These are phyloP conservation scores for Oscheius sp. DNA, from an alignment of 2,888 invertebrate genomes.

Conservation along the genomic window DNA sequence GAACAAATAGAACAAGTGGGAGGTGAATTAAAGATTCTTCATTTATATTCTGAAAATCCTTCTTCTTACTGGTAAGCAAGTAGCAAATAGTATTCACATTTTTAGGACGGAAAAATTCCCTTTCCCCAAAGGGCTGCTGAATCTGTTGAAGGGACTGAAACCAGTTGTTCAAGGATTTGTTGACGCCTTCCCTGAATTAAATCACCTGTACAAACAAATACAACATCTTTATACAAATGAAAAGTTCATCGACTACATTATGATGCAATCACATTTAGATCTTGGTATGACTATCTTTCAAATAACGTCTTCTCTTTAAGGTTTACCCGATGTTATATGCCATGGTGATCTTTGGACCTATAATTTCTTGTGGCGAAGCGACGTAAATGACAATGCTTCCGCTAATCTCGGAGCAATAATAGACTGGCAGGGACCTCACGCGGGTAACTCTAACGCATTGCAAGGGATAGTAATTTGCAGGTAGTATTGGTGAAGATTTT, in stretches of 20 bases:
- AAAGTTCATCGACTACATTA: conserved; percentile 16
- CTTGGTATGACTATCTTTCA: conserved; percentile 14
- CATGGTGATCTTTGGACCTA: conserved; percentile 55
- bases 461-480: too few species aligned
- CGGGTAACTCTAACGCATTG: conserved; percentile 34
- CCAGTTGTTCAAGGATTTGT: conserved; percentile 20
- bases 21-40: conserved; percentile 3
- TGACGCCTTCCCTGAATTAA: not conserved
- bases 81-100: not conserved
- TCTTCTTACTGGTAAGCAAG: not conserved
- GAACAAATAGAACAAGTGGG: conserved; percentile 30
- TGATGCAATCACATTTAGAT: conserved; percentile 12
- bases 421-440: conserved; percentile 52
- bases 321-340: conserved; percentile 41
- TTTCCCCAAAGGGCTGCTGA: conserved; percentile 1
- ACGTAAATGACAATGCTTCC: conserved; percentile 34
- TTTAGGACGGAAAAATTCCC: conserved; percentile 22
- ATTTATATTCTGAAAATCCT: conserved; percentile 14
- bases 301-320: not conserved
- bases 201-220: conserved; percentile 8
- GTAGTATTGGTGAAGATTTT: conserved; percentile 47
- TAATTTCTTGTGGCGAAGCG: conserved; percentile 44
- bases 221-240: conserved; percentile 15
- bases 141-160: conserved; percentile 6
- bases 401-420: conserved; percentile 46